Evolutionary conservation across 2,888 invertebrate species (phyloP), one percentile per base, ranked within the genome.

Genomic region (Nezara viridula): DNA sequence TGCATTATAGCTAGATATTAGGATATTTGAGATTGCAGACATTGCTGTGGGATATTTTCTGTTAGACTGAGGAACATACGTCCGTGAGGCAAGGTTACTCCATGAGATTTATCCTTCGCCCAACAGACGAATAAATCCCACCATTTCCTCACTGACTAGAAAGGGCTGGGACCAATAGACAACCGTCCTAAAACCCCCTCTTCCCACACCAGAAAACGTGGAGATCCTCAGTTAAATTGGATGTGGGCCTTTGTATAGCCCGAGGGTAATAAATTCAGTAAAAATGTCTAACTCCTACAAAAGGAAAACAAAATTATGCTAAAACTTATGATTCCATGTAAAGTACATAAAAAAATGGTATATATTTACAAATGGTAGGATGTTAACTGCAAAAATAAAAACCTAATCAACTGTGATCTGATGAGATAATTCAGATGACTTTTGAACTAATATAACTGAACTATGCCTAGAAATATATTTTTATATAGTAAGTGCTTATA

Each of bases 151-250:
- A 37, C 32, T 21, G 32, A 73, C 66, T 73, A 73, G 66, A 73
- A 73, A 73, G 66, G 66, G 32, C 21, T 73, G 66, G 37, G 32
- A 73, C 66, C 66, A 73, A 73, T 73, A 37, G 66, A 73, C 66
- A 73, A 7, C 66, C 66, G 32, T 19, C 37, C 5, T 24, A 7
- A 24, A n/a, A n/a, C n/a, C n/a, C n/a, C n/a, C n/a, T 9, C 55
- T 19, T 19, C 37, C 37, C 32, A 19, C 5, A 5, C 32, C 19
- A 27, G 60, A 19, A 27, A 60, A 73, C 66, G 66, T 32, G 32
- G 32, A 6, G 19, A 32, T 32, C 6, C 66, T 37, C 66, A 37
- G 66, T 32, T 73, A 32, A 73, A 73, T 73, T 73, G 66, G 32
- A 7, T 19, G 37, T 0, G 9, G 66, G 7, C 21, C 37, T 73